A percentile compares a stretch with the other conserved stretches of the same genome.
phyloP scores from a whole-genome alignment of 2,113 vertebrate species.

The Chaetodon auriga region DNA sequence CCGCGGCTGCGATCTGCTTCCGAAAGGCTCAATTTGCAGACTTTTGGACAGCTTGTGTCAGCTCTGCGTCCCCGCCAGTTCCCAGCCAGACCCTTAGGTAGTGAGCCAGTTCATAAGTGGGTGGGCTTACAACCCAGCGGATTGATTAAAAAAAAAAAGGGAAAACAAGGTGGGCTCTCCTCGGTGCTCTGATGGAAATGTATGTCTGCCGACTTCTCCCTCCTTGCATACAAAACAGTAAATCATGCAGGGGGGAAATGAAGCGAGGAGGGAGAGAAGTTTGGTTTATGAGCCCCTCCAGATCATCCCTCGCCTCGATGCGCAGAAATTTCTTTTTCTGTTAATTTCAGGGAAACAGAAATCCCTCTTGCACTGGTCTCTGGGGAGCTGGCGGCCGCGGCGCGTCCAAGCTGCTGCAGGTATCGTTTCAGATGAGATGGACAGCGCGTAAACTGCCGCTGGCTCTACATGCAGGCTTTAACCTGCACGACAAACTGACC shows the following conservation, averaged over 20 bases:
- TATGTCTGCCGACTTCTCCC: background rate
- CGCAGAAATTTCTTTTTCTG: background rate
- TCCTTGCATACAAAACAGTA: background rate
- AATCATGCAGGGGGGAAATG: background rate
- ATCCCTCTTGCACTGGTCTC: background rate
- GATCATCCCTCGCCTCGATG: background rate
- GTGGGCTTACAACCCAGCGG: constrained; percentile 69
- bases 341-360: constrained; percentile 9
- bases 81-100: constrained; percentile 42
- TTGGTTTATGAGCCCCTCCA: background rate
- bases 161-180: constrained; percentile 21
- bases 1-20: constrained; percentile 14
- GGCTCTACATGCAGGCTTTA: no score
- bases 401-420: constrained; percentile 16
- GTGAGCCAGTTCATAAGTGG: constrained; percentile 64
- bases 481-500: no score
- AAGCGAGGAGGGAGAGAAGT: constrained; percentile 19
- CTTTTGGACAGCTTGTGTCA: constrained; percentile 51
- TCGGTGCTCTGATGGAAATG: constrained; percentile 25
- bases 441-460: constrained; percentile 31
- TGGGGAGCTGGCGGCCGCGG: constrained; percentile 26
- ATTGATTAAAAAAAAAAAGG: constrained; percentile 38
- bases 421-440: constrained; percentile 63
- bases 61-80: constrained; percentile 50
- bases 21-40: constrained; percentile 75